phyloP scores from a whole-genome alignment of 2,113 vertebrate genomes.

The Parus major region DNA sequence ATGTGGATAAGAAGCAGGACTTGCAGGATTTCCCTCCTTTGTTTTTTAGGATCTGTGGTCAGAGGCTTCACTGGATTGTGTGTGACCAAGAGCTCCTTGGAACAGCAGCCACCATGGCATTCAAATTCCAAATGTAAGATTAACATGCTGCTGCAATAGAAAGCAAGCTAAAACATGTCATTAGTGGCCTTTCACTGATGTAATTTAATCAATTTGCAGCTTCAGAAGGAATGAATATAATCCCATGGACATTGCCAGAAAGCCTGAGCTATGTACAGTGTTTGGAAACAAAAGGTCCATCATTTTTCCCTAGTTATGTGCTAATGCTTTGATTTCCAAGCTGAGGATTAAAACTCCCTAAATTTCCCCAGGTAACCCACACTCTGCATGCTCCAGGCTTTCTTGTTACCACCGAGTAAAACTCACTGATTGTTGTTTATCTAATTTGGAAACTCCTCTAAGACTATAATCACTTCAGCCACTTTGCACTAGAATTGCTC shows the following conservation, averaged over 20 bases:
- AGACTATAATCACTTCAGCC: not conserved
- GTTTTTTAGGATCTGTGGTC: not conserved
- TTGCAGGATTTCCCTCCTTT: not conserved
- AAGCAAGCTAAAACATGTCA: slow-evolving; percentile 36
- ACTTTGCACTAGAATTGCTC: not conserved
- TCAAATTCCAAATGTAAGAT: not conserved
- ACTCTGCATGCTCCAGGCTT: not conserved
- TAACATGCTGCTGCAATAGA: not conserved
- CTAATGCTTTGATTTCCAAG: not conserved
- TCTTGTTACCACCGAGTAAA: not conserved
- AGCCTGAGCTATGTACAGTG: not conserved
- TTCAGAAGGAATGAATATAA: slow-evolving; percentile 37
- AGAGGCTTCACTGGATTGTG: not conserved
- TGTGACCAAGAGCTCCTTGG: not conserved
- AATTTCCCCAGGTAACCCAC: not conserved
- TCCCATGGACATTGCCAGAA: not conserved
- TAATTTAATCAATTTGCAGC: slow-evolving; percentile 60
- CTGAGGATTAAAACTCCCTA: not conserved
- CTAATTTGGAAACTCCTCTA: not conserved
- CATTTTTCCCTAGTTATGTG: not conserved
- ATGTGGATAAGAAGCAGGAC: not conserved
- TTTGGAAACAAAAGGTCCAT: slow-evolving; percentile 23
- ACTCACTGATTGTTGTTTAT: not conserved
- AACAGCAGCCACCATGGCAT: not conserved
- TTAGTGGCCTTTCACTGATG: slow-evolving; percentile 46